Percentiles rank a stretch among this genome's conserved stretches.
Evolutionary conservation across 2,797 vertebrate genomes (phyloP).

Genomic region (Limosa lapponica): DNA sequence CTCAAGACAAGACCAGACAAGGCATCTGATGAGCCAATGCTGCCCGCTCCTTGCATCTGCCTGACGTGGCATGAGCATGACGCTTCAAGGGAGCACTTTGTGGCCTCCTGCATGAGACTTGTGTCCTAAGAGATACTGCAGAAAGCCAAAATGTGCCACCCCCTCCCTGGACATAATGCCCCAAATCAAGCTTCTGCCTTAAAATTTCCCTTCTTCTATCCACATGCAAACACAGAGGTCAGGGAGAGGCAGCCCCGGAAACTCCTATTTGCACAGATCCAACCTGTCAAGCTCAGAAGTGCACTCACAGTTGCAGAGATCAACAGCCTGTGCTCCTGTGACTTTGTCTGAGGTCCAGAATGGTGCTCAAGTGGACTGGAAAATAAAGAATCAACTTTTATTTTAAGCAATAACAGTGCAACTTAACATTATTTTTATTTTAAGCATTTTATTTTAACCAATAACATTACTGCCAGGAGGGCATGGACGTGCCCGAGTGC

Average conservation of each 20-base stretch:
- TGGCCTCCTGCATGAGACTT: not conserved
- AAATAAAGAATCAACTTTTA: not conserved
- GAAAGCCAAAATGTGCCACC: not conserved
- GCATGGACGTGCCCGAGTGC: not conserved
- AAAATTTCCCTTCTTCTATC: not conserved
- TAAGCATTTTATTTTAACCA: not conserved
- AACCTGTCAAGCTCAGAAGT: not conserved
- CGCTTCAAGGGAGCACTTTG: not conserved
- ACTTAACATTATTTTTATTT: not conserved
- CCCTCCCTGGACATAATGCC: not conserved
- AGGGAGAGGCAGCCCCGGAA: not conserved
- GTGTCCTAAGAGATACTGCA: not conserved
- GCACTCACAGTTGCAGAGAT: not conserved
- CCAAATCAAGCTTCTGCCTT: not conserved
- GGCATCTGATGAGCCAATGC: not conserved
- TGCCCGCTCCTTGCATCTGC: not conserved
- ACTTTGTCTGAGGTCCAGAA: not conserved
- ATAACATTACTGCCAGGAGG: not conserved
- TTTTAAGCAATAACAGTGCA: not conserved
- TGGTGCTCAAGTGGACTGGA: not conserved
- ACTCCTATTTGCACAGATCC: not conserved
- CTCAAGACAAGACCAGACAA: not conserved
- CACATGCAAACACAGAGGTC: not conserved
- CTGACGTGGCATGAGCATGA: fast-evolving
- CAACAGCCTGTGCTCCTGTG: not conserved